phyloP scores from a whole-genome alignment of 2,888 invertebrate genomes.

The Tyria jacobaeae region DNA sequence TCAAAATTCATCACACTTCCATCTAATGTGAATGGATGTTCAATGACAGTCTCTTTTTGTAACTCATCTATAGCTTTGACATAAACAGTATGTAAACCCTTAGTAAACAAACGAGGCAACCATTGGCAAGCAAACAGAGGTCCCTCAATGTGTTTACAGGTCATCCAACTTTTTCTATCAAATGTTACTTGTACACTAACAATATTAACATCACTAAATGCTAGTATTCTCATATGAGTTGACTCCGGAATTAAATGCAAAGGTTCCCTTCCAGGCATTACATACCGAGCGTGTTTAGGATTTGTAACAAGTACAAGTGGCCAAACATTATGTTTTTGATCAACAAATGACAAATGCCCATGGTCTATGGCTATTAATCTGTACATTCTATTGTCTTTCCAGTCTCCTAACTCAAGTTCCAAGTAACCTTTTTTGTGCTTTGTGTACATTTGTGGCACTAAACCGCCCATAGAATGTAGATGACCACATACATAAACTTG shows the following conservation, averaged over 20 bases:
- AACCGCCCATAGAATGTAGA: conserved; percentile 93
- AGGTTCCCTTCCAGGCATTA: conserved; percentile 91
- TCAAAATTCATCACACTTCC: conserved; percentile 89
- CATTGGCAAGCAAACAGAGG: conserved; percentile 91
- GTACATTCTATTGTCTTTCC: conserved; percentile 96
- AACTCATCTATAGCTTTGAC: conserved; percentile 87
- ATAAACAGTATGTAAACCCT: conserved; percentile 90
- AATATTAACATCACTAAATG: conserved; percentile 90
- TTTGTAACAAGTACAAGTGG: conserved; percentile 94
- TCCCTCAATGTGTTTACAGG: conserved; percentile 87
- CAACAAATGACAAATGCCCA: conserved; percentile 94
- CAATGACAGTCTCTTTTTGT: conserved; percentile 83
- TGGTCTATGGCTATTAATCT: conserved; percentile 95
- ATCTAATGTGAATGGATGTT: conserved; percentile 93
- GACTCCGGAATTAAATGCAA: conserved; percentile 88
- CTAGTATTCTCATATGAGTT: conserved; percentile 93
- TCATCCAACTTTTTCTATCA: conserved; percentile 88
- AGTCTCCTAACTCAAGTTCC: conserved; percentile 96
- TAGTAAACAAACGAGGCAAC: conserved; percentile 88
- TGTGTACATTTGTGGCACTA: conserved; percentile 94
- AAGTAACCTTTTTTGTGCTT: conserved; percentile 93
- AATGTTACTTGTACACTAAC: conserved; percentile 89
- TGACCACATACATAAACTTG: conserved; percentile 96
- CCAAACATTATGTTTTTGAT: conserved; percentile 92
- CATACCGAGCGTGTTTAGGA: conserved; percentile 94